Evolutionary conservation across 2,113 vertebrate genomes (phyloP).

Genomic region (Saccopteryx leptura): DNA sequence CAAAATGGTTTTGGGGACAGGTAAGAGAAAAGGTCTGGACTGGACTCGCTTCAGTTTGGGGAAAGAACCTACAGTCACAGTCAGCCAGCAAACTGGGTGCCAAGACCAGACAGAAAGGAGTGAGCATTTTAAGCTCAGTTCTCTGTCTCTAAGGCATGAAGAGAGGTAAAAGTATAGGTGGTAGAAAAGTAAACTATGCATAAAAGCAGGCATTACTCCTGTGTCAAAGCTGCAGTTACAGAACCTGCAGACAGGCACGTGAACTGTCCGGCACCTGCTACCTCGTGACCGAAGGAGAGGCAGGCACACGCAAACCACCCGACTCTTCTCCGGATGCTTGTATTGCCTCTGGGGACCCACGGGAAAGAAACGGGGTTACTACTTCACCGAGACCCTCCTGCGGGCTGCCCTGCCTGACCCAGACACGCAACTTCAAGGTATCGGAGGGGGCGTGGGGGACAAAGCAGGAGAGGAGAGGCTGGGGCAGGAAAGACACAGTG

Average conservation of each 20-base stretch:
- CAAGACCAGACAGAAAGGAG: conserved; percentile 50
- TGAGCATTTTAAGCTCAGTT: conserved; percentile 18
- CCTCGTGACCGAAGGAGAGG: background rate
- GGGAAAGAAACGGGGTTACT: background rate
- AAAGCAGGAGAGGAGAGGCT: background rate
- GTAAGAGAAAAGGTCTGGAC: conserved; percentile 25
- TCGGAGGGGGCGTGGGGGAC: background rate
- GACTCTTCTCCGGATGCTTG: background rate
- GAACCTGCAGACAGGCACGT: background rate
- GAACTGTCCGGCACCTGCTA: background rate
- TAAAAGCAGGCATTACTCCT: background rate
- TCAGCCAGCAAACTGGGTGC: background rate
- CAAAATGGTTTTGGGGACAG: conserved; percentile 13
- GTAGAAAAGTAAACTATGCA: background rate
- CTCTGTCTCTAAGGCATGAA: conserved; percentile 62
- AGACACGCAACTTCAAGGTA: background rate
- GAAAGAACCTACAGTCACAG: background rate
- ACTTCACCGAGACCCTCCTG: background rate
- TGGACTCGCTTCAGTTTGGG: conserved; percentile 19
- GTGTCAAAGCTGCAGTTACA: background rate
- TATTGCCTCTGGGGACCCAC: background rate
- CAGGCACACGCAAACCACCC: background rate
- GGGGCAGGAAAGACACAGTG: conserved; percentile 56
- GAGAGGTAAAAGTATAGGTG: conserved; percentile 32
- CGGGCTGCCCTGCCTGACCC: background rate